Conservation (phyloP, 2,888 invertebrate species). For the Drosophila incognita region DNA sequence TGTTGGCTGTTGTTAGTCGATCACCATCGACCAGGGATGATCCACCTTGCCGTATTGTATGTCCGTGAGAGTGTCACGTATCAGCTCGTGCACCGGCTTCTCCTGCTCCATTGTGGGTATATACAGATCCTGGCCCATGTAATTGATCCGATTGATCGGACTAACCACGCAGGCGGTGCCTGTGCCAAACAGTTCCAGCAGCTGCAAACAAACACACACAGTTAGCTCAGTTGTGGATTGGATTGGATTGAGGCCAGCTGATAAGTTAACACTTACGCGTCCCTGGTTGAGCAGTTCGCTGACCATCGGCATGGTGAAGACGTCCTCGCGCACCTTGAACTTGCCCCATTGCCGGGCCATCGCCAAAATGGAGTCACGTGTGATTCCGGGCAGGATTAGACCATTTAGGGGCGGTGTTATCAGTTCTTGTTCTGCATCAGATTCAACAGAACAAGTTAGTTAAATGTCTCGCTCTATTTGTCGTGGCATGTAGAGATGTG, state of each 20-base stretch:
- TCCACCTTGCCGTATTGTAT: constrained; percentile 95
- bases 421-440: constrained; percentile 91
- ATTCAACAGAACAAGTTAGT: not conserved
- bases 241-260: not conserved
- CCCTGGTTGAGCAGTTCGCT: constrained; percentile 90
- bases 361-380: constrained; percentile 94
- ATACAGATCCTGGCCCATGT: constrained; percentile 88
- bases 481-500: too few species aligned
- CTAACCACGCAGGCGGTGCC: constrained; percentile 98
- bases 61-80: constrained; percentile 91
- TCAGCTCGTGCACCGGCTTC: constrained; percentile 90
- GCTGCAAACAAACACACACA: constrained; percentile 86
- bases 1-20: constrained; percentile 85
- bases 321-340: constrained; percentile 92
- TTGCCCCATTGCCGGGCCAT: constrained; percentile 94
- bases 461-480: not conserved
- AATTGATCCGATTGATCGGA: constrained; percentile 94
- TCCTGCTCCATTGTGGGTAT: constrained; percentile 92
- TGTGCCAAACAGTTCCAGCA: constrained; percentile 98
- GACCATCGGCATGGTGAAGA: constrained; percentile 94
- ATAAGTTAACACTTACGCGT: constrained; percentile 88
- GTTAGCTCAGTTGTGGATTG: not conserved
- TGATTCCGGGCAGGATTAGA: constrained; percentile 97
- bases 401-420: constrained; percentile 97
- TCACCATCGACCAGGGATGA: constrained; percentile 91